Evolutionary conservation across 2,888 invertebrate species (phyloP).

Genomic region (Notocelia uddmanniana): DNA sequence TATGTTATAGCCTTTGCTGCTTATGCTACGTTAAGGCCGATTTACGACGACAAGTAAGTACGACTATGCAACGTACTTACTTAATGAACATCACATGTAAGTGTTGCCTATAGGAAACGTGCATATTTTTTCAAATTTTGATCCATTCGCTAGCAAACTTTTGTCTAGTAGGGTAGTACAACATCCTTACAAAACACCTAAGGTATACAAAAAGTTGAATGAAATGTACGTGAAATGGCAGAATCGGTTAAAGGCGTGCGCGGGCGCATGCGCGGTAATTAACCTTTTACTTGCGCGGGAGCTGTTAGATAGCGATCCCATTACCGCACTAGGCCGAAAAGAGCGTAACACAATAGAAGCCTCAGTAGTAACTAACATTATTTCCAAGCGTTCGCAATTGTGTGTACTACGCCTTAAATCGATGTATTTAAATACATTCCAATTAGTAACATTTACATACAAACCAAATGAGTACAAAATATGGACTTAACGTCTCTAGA

Average conservation of each 20-base stretch:
- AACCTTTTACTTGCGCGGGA: constrained; percentile 44
- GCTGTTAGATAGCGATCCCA: constrained; percentile 46
- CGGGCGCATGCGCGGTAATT: constrained; percentile 48
- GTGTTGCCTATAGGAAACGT: too few relatives aligned
- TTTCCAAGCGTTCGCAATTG: neutral
- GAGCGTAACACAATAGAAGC: neutral
- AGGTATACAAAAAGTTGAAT: constrained; percentile 52
- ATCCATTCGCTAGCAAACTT: too few relatives aligned
- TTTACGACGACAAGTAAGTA: too few relatives aligned
- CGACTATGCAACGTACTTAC: too few relatives aligned
- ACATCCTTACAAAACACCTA: neutral
- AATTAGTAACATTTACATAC: neutral
- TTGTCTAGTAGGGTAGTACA: too few relatives aligned
- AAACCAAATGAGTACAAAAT: too few relatives aligned
- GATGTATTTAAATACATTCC: neutral
- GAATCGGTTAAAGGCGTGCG: constrained; percentile 71
- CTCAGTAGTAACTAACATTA: neutral
- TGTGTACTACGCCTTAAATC: neutral
- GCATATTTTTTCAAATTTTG: too few relatives aligned
- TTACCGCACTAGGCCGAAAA: constrained; percentile 6
- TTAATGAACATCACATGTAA: too few relatives aligned
- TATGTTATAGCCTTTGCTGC: neutral
- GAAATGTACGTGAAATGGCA: constrained; percentile 60
- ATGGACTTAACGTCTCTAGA: too few relatives aligned
- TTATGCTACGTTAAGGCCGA: too few relatives aligned